phyloP scores from a whole-genome alignment of 2,113 vertebrate genomes.

The Saguinus imperator region DNA sequence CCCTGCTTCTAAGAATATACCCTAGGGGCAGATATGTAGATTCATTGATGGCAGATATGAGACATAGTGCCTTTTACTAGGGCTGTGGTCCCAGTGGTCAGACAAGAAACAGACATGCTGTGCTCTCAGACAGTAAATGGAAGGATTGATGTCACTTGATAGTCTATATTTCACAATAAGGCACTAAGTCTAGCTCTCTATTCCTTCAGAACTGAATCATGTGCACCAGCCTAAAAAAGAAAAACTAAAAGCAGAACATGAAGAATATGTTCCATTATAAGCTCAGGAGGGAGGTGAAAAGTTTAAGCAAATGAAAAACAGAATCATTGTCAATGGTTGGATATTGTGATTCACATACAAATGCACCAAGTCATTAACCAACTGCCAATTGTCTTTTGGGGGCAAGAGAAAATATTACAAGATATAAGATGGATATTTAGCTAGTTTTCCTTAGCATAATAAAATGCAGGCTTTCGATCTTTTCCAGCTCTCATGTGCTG shows the following conservation, averaged over 20 bases:
- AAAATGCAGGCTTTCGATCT: background rate
- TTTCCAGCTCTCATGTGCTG: background rate
- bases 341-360: conserved; percentile 16
- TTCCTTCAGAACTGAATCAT: conserved; percentile 47
- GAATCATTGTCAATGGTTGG: conserved; percentile 59
- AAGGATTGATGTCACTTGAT: conserved; percentile 76
- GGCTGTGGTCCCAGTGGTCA: conserved; percentile 6
- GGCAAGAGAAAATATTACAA: conserved; percentile 46
- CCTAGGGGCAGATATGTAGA: conserved; percentile 11
- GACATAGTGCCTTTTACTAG: background rate
- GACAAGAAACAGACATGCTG: conserved; percentile 4
- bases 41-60: conserved; percentile 4
- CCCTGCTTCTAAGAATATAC: background rate
- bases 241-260: conserved; percentile 69
- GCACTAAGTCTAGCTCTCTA: conserved; percentile 41
- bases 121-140: conserved; percentile 18
- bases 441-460: background rate
- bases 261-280: conserved; percentile 77
- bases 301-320: conserved; percentile 81
- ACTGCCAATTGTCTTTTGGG: background rate
- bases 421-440: conserved; percentile 36
- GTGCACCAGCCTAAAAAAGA: conserved; percentile 11
- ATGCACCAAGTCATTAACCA: conserved; percentile 51
- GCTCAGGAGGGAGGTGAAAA: conserved; percentile 80
- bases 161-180: conserved; percentile 71